Base-by-base conservation (phyloP, 2,113 vertebrate species). In the Gracilinanus agilis region DNA sequence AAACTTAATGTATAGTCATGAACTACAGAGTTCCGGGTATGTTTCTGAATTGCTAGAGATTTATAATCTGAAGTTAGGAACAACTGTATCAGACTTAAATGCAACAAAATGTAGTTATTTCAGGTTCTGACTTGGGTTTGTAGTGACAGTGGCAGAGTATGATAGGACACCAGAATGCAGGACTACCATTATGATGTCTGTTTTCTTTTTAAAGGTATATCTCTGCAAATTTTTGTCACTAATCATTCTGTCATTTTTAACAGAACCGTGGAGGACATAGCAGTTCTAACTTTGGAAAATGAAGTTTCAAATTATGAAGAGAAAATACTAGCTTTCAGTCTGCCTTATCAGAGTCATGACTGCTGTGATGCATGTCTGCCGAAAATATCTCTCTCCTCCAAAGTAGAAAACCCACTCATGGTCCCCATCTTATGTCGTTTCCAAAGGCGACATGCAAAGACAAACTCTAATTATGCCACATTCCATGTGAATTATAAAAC, bases 351-450 rank as follows among this genome's bases (percentile, higher is more conserved):
- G 95, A 96, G 90, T 91, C 99, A 99, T 92, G 56, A 92, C 90
- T 99, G 99, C 97, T 98, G 98, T 95, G 95, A 98, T 55, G 89
- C 97, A 0, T 99, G 99, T 96, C 97, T 99, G 9, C 91, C 97
- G 40, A 95, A 90, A 89, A 97, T 97, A 89, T 97, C 98, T 90
- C 95, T 19, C 0, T 97, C 92, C 54, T 96, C 88, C 9, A 99
- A 98, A 96, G 98, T 98, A 24, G 98, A 98, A 97, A 99, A 99
- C 97, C 99, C 99, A 3, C 97, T 99, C 29, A 98, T 98, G 91
- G 98, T 99, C 0, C 99, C 99, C 9, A 95, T 99, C 92, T 96
- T 99, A 27, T 99, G 98, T 67, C 98, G 98, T 95, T 99, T 99
- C 90, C 99, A 99, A 95, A 99, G 99, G 90, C 97, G 98, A 91